Conservation (phyloP, 2,888 invertebrate genomes). For the Xestia ashworthii region DNA sequence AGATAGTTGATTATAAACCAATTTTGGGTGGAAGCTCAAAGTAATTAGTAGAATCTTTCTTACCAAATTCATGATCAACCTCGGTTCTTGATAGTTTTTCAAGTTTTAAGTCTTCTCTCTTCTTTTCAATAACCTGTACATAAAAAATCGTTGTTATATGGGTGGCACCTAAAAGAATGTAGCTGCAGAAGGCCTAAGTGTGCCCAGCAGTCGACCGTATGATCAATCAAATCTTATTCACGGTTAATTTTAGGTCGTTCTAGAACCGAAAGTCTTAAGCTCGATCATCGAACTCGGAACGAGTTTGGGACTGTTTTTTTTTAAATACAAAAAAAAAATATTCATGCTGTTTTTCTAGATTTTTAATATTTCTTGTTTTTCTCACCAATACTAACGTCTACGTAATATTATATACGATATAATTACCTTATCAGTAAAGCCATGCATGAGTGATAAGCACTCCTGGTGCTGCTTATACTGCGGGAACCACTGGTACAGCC, state of each 20-base stretch:
- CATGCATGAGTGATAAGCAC: conserved; percentile 89
- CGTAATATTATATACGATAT: not conserved
- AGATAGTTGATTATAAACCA: not conserved
- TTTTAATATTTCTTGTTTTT: too few species aligned
- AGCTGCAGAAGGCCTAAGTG: not conserved
- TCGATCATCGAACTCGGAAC: too few species aligned
- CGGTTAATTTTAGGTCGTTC: too few species aligned
- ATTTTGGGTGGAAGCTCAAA: not conserved
- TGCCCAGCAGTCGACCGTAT: too few species aligned
- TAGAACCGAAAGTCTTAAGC: too few species aligned
- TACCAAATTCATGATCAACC: conserved; percentile 78
- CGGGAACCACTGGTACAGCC: conserved; percentile 89
- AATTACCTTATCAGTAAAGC: conserved; percentile 88
- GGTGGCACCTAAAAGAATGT: too few species aligned
- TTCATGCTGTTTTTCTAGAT: too few species aligned
- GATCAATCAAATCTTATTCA: not conserved
- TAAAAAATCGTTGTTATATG: not conserved
- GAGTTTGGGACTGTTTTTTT: too few species aligned
- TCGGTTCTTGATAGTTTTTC: conserved; percentile 73
- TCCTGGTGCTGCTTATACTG: conserved; percentile 88
- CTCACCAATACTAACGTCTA: not conserved
- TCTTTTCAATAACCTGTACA: conserved; percentile 79
- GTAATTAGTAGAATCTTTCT: not conserved
- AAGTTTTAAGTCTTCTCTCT: conserved; percentile 75
- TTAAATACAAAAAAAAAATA: too few species aligned